Conservation (phyloP, 2,113 vertebrate genomes). For the Sula dactylatra region DNA sequence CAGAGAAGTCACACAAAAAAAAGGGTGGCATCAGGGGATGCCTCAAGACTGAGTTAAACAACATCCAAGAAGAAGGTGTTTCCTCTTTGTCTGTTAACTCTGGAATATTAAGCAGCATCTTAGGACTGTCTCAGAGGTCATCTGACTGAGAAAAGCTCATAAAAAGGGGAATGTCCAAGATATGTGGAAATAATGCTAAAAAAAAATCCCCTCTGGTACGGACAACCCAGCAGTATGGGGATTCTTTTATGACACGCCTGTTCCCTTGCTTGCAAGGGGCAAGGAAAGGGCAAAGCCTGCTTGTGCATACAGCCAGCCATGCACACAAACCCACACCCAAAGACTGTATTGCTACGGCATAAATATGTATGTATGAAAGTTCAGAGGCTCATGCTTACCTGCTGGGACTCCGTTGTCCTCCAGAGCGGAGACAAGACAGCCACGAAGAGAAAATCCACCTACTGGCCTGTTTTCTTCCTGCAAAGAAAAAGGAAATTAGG, state of each 20-base stretch:
- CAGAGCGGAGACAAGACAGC: constrained; percentile 90
- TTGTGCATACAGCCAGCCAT: neutral
- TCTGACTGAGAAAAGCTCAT: neutral
- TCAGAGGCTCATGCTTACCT: constrained; percentile 71
- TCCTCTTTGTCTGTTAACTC: neutral
- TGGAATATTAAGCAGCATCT: neutral
- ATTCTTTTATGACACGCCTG: neutral
- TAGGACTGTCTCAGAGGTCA: neutral
- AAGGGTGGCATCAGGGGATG: neutral
- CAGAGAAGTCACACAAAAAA: neutral
- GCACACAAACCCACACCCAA: neutral
- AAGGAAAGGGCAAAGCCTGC: neutral
- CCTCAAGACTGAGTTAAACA: neutral
- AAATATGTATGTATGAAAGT: neutral
- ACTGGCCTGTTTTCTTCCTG: constrained; percentile 89
- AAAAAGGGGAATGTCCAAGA: neutral
- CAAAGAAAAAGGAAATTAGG: neutral
- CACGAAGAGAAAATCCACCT: constrained; percentile 88
- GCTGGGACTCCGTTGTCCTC: constrained; percentile 90
- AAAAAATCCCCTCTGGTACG: neutral
- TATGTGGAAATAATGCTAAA: neutral
- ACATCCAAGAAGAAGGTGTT: neutral
- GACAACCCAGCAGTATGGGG: neutral
- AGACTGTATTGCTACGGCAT: neutral
- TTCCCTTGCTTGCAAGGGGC: neutral